A percentile compares a stretch with the other conserved stretches of the same genome.
Conservation (phyloP, 1,140 invertebrate genomes). For the Subanguina moxae region DNA sequence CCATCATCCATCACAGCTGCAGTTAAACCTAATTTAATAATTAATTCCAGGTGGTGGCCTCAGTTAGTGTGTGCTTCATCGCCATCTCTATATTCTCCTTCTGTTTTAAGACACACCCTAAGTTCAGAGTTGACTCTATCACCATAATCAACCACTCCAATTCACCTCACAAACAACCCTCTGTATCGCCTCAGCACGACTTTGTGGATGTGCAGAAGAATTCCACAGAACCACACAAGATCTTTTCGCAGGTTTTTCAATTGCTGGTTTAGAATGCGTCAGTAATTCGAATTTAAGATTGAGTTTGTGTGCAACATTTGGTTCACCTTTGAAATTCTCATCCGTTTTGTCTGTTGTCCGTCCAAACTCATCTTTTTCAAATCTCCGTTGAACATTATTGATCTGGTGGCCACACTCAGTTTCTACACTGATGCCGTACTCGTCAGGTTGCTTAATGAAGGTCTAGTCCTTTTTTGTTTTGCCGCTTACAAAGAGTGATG, state of each 20-base stretch:
- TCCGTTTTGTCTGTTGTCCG: conserved; percentile 80
- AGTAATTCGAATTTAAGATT: conserved; percentile 22
- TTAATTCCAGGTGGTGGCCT: conserved; percentile 80
- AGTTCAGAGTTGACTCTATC: conserved; percentile 36
- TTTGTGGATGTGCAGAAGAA: conserved; percentile 25
- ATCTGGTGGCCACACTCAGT: conserved; percentile 67
- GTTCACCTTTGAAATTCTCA: conserved; percentile 86
- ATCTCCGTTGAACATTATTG: conserved; percentile 80
- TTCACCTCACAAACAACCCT: background rate
- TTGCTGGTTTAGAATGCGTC: too few species aligned
- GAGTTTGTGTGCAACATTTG: conserved; percentile 91
- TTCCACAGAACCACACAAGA: conserved; percentile 40
- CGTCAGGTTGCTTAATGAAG: conserved; percentile 30
- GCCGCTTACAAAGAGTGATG: too few species aligned
- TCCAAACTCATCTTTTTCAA: conserved; percentile 81
- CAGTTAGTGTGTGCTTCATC: conserved; percentile 95
- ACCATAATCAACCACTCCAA: conserved; percentile 4
- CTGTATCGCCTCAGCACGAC: background rate
- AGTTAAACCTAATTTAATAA: too few species aligned
- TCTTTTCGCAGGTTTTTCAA: conserved; percentile 41
- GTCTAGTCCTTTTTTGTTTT: background rate
- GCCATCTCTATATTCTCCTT: conserved; percentile 94
- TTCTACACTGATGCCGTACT: conserved; percentile 41
- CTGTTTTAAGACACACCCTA: conserved; percentile 83
- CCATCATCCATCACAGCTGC: too few species aligned